Conservation (phyloP, 2,888 invertebrate genomes). For the Melanophora roralis region DNA sequence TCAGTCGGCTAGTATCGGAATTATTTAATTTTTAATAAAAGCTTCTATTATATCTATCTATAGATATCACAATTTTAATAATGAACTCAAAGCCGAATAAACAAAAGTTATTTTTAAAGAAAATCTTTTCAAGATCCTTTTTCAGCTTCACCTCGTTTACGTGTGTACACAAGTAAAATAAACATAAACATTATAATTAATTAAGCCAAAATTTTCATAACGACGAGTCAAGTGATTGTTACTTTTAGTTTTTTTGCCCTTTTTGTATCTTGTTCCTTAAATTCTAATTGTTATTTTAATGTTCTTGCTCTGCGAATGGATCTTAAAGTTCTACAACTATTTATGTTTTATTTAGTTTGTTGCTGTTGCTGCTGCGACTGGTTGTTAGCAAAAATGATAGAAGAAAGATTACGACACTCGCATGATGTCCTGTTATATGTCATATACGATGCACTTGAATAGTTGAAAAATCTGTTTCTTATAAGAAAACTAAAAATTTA, state of each 20-base stretch:
- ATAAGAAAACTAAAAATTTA: no score
- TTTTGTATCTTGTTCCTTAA: not conserved
- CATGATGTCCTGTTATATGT: no score
- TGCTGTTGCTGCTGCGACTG: conserved; percentile 15
- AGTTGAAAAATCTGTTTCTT: no score
- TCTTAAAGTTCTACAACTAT: conserved; percentile 36
- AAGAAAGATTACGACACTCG: no score
- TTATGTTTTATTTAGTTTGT: not conserved
- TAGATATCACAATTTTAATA: no score
- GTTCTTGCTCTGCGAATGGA: conserved; percentile 37
- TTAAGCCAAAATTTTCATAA: conserved; percentile 53
- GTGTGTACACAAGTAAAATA: not conserved
- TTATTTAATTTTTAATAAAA: no score
- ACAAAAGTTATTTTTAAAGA: no score
- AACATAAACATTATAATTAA: conserved; percentile 56
- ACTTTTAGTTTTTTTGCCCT: not conserved
- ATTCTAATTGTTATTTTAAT: conserved; percentile 32
- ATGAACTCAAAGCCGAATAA: no score
- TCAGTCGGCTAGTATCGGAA: no score
- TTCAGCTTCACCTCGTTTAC: not conserved
- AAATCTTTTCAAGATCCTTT: not conserved
- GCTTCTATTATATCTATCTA: no score
- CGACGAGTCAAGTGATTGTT: conserved; percentile 44
- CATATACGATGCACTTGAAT: no score
- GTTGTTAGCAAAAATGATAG: conserved; percentile 38